Base-by-base conservation (phyloP, 2,797 vertebrate genomes). In the Liasis olivaceus region DNA sequence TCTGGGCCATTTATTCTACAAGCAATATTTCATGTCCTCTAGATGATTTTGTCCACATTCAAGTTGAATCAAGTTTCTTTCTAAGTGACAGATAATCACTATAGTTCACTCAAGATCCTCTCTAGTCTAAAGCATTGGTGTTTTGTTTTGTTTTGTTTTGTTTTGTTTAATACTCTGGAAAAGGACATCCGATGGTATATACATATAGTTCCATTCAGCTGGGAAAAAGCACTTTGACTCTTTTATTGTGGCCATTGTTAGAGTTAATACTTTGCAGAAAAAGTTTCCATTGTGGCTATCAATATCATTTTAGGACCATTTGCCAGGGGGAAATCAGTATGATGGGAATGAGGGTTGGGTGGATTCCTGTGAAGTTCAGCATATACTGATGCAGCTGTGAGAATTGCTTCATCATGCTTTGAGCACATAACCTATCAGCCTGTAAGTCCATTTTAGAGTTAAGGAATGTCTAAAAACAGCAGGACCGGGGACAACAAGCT, bases 1-100 rank as follows among this genome's bases (percentile, higher is more conserved):
- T 81, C 20, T 81, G 91, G 66, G 85, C 69, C 92, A 85, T 93
- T 64, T 64, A 59, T 64, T 87, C 72, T n/a, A 63, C 54, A 69
- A 60, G 36, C 47, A 87, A 90, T 87, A 36, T 24, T 56, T 60
- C 89, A 77, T 63, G 13, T 12, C n/a, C 42, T 72, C 89, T 66
- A 56, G 20, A 56, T 66, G 59, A 54, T 90, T 88, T 93, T 84
- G 42, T 91, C 59, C 56, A 81, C 66, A 59, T 87, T 89, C 60
- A 72, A 15, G 86, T 92, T 62, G 56, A 60, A 86, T 62, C n/a
- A 90, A 72, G 24, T 90, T 77, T 62, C 51, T 47, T 62, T 81
- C 28, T 69, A 81, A n/a, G 22, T 51, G 56, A 60, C n/a, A 17
- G 42, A 69, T 72, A 28, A 42, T 28, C 56, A 42, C 81, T 87